Conservation (phyloP, 1,140 invertebrate species). For the Patella vulgata region DNA sequence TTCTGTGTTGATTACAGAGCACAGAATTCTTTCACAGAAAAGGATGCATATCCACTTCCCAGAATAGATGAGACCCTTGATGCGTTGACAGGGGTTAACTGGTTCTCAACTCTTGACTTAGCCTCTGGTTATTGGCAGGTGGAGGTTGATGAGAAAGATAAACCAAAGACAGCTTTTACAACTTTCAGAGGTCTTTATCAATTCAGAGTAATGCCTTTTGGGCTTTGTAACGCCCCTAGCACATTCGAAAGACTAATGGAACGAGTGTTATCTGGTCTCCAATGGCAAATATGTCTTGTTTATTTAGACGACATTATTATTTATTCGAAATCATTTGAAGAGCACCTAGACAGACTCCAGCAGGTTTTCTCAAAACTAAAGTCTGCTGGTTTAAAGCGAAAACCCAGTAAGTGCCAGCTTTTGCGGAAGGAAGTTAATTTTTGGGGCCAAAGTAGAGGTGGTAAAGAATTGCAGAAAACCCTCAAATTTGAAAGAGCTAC, state of each 20-base stretch:
- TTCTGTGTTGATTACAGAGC: slow-evolving; percentile 68
- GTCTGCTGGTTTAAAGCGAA: slow-evolving; percentile 31
- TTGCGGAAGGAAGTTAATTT: slow-evolving; percentile 27
- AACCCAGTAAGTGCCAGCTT: slow-evolving; percentile 35
- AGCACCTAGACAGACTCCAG: slow-evolving; percentile 21
- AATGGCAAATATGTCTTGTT: slow-evolving; percentile 20
- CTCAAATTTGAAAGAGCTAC: slow-evolving; percentile 18
- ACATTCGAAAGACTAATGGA: slow-evolving; percentile 49
- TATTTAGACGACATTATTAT: slow-evolving; percentile 49
- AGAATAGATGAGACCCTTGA: slow-evolving; percentile 66
- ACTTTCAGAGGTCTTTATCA: slow-evolving; percentile 35
- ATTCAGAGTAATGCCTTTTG: slow-evolving; percentile 39
- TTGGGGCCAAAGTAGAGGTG: slow-evolving; percentile 31
- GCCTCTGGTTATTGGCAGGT: slow-evolving; percentile 68
- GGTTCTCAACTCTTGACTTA: slow-evolving; percentile 65
- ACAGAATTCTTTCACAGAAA: slow-evolving; percentile 64
- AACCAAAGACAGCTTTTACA: slow-evolving; percentile 39
- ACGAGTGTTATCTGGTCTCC: slow-evolving; percentile 28
- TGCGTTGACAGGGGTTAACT: slow-evolving; percentile 48
- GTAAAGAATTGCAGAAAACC: slow-evolving; percentile 19
- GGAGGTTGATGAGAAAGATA: slow-evolving; percentile 36
- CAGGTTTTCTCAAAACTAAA: slow-evolving; percentile 34
- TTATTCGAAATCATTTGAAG: slow-evolving; percentile 20
- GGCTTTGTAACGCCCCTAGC: slow-evolving; percentile 39
- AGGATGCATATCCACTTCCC: slow-evolving; percentile 53